Percentiles rank a stretch among this genome's conserved stretches.
These are phyloP conservation scores for Salarias fasciatus DNA, from an alignment of 2,797 vertebrate species.

Conservation along the genomic window DNA sequence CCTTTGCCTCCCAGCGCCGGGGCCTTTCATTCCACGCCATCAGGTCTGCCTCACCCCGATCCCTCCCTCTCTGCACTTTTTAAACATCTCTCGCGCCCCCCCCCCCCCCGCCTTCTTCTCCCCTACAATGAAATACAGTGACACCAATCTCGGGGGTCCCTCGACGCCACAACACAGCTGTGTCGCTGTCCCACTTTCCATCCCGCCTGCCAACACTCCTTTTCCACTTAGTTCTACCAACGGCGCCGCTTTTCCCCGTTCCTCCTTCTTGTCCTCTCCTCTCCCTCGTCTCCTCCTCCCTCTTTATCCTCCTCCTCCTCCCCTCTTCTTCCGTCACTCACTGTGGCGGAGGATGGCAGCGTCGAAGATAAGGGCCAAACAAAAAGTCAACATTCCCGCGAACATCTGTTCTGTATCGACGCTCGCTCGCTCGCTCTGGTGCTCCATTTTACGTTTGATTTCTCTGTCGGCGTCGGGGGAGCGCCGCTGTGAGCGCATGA, in stretches of 20 bases:
- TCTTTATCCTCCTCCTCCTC: conserved; percentile 23
- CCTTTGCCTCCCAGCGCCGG: too few species aligned
- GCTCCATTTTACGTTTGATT: conserved; percentile 80
- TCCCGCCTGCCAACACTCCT: conserved; percentile 65
- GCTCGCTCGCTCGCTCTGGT: conserved; percentile 63
- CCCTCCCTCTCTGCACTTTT: conserved; percentile 44
- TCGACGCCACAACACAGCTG: conserved; percentile 80
- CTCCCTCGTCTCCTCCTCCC: conserved; percentile 12
- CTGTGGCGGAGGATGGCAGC: conserved; percentile 66
- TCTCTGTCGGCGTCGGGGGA: conserved; percentile 74
- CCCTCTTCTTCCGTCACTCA: conserved; percentile 65
- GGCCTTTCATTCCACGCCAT: conserved; percentile 17
- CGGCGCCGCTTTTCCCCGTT: conserved; percentile 42
- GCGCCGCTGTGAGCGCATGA: conserved; percentile 65
- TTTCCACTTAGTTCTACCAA: conserved; percentile 68
- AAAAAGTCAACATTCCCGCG: conserved; percentile 72
- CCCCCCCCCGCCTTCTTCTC: conserved; percentile 61
- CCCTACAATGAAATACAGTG: conserved; percentile 82
- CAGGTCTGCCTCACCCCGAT: conserved; percentile 37
- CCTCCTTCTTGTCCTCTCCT: conserved; percentile 18
- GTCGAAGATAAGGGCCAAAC: conserved; percentile 76
- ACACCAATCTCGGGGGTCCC: conserved; percentile 82
- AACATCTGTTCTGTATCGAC: conserved; percentile 80
- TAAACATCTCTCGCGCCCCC: conserved; percentile 48
- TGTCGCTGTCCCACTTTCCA: conserved; percentile 84